phyloP scores from a whole-genome alignment of 2,888 invertebrate genomes.

The Lucinisca nassula region DNA sequence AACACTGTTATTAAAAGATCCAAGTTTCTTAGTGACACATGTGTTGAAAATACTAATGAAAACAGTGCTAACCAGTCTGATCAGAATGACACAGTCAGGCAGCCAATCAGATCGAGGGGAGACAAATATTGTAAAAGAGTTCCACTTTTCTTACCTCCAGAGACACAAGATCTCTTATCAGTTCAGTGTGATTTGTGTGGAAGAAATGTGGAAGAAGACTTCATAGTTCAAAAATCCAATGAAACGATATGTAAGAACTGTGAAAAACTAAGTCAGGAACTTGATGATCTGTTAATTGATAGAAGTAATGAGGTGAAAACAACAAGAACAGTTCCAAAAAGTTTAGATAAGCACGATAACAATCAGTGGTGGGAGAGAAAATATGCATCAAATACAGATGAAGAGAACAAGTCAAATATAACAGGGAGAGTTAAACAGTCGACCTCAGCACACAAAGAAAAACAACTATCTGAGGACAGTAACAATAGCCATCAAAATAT shows the following conservation, averaged over 20 bases:
- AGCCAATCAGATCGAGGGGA: neutral
- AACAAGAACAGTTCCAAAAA: neutral
- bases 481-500: neutral
- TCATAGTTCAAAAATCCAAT: neutral
- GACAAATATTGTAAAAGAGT: conserved; percentile 39
- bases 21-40: neutral
- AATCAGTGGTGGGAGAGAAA: neutral
- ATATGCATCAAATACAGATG: neutral
- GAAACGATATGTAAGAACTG: conserved; percentile 51
- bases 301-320: neutral
- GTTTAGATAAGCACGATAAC: neutral
- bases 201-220: conserved; percentile 20
- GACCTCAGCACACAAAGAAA: neutral
- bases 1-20: neutral
- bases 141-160: conserved; percentile 17
- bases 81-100: neutral
- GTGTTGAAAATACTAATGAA: neutral
- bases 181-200: conserved; percentile 60
- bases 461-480: neutral
- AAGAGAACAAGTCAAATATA: neutral
- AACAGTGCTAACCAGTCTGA: neutral
- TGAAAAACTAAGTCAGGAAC: conserved; percentile 51
- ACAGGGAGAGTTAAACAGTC: too few species aligned
- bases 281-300: conserved; percentile 24
- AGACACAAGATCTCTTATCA: conserved; percentile 20